phyloP scores from a whole-genome alignment of 2,888 invertebrate genomes.

The Netelia virgata region DNA sequence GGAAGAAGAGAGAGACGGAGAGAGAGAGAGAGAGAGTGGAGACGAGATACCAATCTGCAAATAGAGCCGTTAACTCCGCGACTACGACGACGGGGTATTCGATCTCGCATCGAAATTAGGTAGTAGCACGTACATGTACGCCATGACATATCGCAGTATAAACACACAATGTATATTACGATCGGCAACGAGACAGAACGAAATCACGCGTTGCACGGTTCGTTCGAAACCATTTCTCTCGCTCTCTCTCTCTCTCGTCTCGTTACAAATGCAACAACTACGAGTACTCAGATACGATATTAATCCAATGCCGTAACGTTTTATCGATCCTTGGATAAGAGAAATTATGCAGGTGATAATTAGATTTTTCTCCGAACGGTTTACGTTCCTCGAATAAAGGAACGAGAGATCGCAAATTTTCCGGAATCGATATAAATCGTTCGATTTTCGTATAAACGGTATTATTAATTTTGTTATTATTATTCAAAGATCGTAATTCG shows the following conservation, averaged over 20 bases:
- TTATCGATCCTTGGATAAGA: not conserved
- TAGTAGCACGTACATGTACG: constrained; percentile 2
- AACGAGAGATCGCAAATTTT: too few species aligned
- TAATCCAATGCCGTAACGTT: not conserved
- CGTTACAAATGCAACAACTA: too few species aligned
- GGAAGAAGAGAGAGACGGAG: constrained; percentile 2
- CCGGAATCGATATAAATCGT: too few species aligned
- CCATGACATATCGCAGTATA: too few species aligned
- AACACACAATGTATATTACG: constrained; percentile 21
- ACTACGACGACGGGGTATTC: constrained; percentile 40
- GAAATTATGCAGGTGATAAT: not conserved
- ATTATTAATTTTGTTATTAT: too few species aligned
- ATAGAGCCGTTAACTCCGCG: constrained; percentile 60
- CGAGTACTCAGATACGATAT: not conserved
- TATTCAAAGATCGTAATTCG: not conserved
- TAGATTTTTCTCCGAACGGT: too few species aligned
- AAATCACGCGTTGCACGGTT: too few species aligned
- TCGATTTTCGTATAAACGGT: too few species aligned
- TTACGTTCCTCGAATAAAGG: too few species aligned
- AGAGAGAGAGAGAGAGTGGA: not conserved
- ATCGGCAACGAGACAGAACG: not conserved
- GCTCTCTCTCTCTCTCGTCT: too few species aligned
- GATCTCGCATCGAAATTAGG: constrained; percentile 55
- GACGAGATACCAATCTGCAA: constrained; percentile 41
- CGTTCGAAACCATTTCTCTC: too few species aligned